Conservation (phyloP, 2,113 vertebrate genomes). For the Thomomys bottae region DNA sequence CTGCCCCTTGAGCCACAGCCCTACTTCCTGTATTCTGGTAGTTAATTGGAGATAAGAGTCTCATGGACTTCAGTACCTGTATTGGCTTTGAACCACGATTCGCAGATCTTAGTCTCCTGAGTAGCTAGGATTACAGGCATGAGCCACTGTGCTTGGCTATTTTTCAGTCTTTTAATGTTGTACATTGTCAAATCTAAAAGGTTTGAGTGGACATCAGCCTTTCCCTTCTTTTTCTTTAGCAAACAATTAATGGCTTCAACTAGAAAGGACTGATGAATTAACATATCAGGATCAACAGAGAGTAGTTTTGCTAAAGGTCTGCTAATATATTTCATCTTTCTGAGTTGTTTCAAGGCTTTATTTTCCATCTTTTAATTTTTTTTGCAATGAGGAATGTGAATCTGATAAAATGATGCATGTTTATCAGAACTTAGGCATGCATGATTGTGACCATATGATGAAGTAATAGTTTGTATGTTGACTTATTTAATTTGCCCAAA, state of each 20-base stretch:
- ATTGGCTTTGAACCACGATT: no score
- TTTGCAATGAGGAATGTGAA: constrained; percentile 46
- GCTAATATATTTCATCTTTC: background rate
- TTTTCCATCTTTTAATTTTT: constrained; percentile 8
- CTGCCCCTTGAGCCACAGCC: no score
- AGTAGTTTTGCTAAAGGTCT: background rate
- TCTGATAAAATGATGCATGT: constrained; percentile 48
- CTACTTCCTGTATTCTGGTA: no score
- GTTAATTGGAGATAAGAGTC: no score
- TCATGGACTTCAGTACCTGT: no score
- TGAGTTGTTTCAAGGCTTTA: background rate
- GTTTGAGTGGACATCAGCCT: background rate
- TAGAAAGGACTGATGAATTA: background rate
- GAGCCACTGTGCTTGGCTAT: no score
- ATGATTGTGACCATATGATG: constrained; percentile 62
- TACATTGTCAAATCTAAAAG: background rate
- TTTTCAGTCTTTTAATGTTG: constrained; percentile 37
- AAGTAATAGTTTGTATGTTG: constrained; percentile 45
- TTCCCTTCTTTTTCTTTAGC: constrained; percentile 35
- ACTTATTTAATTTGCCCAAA: constrained; percentile 57
- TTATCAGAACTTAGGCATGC: constrained; percentile 51
- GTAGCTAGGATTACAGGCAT: no score
- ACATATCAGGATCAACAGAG: background rate
- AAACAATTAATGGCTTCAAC: constrained; percentile 8
- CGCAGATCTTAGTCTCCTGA: no score